These are phyloP conservation scores for Macrostomum lignano DNA, from an alignment of 1,140 invertebrate genomes.

Conservation along the genomic window DNA sequence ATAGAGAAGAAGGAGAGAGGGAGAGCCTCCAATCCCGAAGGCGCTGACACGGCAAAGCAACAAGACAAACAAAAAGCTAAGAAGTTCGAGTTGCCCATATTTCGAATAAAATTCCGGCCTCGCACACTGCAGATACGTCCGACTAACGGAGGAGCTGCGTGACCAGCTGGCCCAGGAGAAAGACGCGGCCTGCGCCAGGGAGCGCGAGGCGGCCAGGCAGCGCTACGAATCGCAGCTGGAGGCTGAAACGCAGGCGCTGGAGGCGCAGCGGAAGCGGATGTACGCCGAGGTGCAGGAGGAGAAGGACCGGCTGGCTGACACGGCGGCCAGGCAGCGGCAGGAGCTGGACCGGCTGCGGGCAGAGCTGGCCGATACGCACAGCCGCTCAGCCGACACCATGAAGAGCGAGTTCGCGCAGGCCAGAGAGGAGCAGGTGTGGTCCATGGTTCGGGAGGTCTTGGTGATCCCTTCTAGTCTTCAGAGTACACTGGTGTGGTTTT, in stretches of 20 bases:
- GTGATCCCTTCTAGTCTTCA: too few relatives aligned
- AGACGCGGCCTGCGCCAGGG: constrained; percentile 20
- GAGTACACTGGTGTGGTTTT: too few relatives aligned
- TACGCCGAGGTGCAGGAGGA: constrained; percentile 25
- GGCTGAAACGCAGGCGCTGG: constrained; percentile 14
- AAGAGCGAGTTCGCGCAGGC: constrained; percentile 23
- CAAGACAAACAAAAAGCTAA: too few relatives aligned
- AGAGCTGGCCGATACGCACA: constrained; percentile 22
- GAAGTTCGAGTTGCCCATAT: too few relatives aligned
- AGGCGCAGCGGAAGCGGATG: constrained; percentile 20
- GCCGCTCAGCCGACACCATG: constrained; percentile 17
- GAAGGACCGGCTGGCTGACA: constrained; percentile 19
- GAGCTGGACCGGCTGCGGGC: constrained; percentile 22
- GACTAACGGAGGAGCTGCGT: constrained; percentile 22
- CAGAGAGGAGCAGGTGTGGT: constrained; percentile 16
- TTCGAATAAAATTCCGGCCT: too few relatives aligned
- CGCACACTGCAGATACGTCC: constrained; percentile 1
- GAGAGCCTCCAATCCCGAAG: too few relatives aligned
- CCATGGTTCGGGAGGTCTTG: too few relatives aligned
- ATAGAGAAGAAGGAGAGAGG: too few relatives aligned
- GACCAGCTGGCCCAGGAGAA: constrained; percentile 25
- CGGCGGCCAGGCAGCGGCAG: constrained; percentile 15
- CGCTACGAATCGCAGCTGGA: constrained; percentile 11
- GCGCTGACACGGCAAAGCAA: too few relatives aligned
- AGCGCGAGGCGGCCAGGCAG: constrained; percentile 19